Conservation (phyloP, 2,888 invertebrate genomes). For the Odontothrips loti region DNA sequence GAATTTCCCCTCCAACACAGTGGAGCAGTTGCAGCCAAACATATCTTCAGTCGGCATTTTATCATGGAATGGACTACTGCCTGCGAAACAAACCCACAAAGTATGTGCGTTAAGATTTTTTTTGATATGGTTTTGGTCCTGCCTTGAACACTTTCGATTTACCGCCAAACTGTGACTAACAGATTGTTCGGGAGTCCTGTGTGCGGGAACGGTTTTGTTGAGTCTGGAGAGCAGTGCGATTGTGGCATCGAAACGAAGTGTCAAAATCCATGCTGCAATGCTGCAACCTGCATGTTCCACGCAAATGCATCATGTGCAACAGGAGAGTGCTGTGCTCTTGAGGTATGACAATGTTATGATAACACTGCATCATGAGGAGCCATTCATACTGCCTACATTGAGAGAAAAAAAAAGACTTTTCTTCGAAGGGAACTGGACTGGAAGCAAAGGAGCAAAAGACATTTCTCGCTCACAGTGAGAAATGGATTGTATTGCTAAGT, state of each 20-base stretch:
- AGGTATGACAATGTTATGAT: too few relatives aligned
- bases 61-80: conserved; percentile 96
- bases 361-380: too few relatives aligned
- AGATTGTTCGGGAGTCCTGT: conserved; percentile 75
- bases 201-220: conserved; percentile 95
- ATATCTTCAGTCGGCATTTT: conserved; percentile 83
- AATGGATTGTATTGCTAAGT: too few relatives aligned
- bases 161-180: too few relatives aligned
- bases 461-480: too few relatives aligned
- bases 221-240: conserved; percentile 95
- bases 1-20: conserved; percentile 62
- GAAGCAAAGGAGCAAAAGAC: too few relatives aligned
- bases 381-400: too few relatives aligned
- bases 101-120: conserved; percentile 38
- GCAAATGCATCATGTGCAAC: conserved; percentile 91
- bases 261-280: conserved; percentile 79
- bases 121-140: too few relatives aligned
- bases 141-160: too few relatives aligned
- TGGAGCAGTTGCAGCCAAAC: conserved; percentile 96
- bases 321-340: conserved; percentile 88
- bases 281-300: conserved; percentile 78
- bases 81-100: conserved; percentile 79
- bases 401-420: too few relatives aligned
- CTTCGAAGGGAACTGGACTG: too few relatives aligned
- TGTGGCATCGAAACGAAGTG: conserved; percentile 74